A percentile compares a stretch with the other conserved stretches of the same genome.
phyloP scores from a whole-genome alignment of 2,113 vertebrate species.

The Phocoena phocoena region DNA sequence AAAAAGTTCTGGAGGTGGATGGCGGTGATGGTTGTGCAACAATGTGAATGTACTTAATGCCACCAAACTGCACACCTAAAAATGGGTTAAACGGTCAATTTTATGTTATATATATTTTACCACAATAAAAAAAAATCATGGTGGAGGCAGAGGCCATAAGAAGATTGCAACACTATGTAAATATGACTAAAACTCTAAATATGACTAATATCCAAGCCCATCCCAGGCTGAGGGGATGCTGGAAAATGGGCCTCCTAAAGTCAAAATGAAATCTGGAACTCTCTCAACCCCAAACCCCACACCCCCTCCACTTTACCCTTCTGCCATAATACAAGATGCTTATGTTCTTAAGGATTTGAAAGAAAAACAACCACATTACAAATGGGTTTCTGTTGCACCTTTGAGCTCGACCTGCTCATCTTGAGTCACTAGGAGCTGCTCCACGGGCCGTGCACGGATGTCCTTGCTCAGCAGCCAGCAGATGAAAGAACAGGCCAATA shows the following conservation, averaged over 20 bases:
- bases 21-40: neutral
- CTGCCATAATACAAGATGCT: neutral
- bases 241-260: neutral
- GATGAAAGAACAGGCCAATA: neutral
- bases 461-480: conserved; percentile 43
- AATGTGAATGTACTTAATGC: neutral
- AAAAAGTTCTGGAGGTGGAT: neutral
- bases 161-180: neutral
- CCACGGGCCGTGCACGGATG: neutral
- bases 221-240: neutral
- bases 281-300: neutral
- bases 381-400: conserved; percentile 74
- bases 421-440: conserved; percentile 64
- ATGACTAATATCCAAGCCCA: neutral
- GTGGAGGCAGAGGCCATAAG: neutral
- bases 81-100: neutral
- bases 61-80: neutral
- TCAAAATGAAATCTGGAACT: conserved; percentile 29
- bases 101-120: conserved; percentile 15
- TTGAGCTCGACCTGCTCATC: conserved; percentile 47
- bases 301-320: neutral
- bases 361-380: conserved; percentile 65
- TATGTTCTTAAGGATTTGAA: conserved; percentile 60
- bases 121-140: neutral
- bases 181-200: neutral